These are phyloP conservation scores for Ramazzottius varieornatus DNA, from an alignment of 2,888 invertebrate genomes.

Conservation along the genomic window DNA sequence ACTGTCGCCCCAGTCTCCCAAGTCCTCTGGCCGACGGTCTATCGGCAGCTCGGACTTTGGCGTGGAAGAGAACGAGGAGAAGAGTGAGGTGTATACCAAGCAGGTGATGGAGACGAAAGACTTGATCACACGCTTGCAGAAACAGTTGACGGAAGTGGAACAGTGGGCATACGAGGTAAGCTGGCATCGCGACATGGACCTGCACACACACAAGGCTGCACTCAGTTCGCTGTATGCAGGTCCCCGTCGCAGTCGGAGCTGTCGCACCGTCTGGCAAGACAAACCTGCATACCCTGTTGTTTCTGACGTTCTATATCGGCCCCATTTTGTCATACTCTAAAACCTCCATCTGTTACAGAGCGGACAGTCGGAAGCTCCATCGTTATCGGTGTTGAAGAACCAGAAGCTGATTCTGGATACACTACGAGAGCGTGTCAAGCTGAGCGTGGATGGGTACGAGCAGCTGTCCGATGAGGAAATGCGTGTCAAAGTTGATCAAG, in stretches of 20 bases:
- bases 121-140: constrained; percentile 62
- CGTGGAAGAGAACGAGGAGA: neutral
- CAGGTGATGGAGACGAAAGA: constrained; percentile 22
- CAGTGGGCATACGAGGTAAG: constrained; percentile 53
- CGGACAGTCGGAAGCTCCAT: constrained; percentile 19
- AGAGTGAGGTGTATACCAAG: neutral
- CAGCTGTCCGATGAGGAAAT: constrained; percentile 21
- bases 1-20: neutral
- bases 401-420: constrained; percentile 53
- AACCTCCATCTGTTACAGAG: too few relatives aligned
- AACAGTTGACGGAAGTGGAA: constrained; percentile 70
- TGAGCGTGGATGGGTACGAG: constrained; percentile 21
- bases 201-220: too few relatives aligned
- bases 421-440: constrained; percentile 20
- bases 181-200: too few relatives aligned
- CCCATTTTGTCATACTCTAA: too few relatives aligned
- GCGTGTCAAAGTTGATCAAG: constrained; percentile 20
- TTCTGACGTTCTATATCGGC: too few relatives aligned
- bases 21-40: neutral
- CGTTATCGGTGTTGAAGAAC: constrained; percentile 44
- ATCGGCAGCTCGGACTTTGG: neutral
- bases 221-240: too few relatives aligned
- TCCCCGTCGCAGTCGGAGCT: too few relatives aligned
- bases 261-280: too few relatives aligned
- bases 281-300: too few relatives aligned